Base-by-base conservation (phyloP, 2,888 invertebrate species). In the Automeris io region DNA sequence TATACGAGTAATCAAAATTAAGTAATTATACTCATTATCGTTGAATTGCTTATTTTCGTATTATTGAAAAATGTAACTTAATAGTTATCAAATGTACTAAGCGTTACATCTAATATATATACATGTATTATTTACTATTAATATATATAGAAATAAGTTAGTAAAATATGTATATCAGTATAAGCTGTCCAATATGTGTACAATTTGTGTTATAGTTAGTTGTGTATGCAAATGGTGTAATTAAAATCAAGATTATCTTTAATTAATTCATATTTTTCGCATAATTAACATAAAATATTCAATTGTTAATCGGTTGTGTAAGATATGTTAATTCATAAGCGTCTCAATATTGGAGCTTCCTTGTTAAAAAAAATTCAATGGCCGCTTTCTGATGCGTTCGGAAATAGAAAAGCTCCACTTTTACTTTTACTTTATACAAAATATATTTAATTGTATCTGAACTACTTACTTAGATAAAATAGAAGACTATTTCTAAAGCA, bases 361-460 rank as follows among this genome's bases (percentile, higher is more conserved):
- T n/a, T n/a, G n/a, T n/a, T n/a, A n/a, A n/a, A n/a, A n/a, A n/a
- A n/a, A n/a, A n/a, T 60, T 60, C 57, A 61, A 57, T 61, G 61
- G 57, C 57, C 40, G 49, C 48, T 46, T 40, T 45, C 1, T 7
- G 51, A 8, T 46, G 64, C 64, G 54, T 64, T 64, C 64, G 41
- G 5, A 12, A 18, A 8, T 26, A 19, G 18, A 46, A 64, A 62
- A 59, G 59, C 57, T 61, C 31, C 4, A 1, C 8, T 33, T 19
- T 13, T 41, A 37, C 25, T 2, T 18, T 33, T 18, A 41, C 42
- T 19, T 19, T 6, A 21, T 23, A 37, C 6, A 26, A 39, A 21
- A n/a, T n/a, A n/a, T n/a, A n/a, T n/a, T n/a, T n/a, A n/a, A n/a
- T n/a, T n/a, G n/a, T 5, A 16, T 8, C 16, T 29, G 1, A 2